A percentile compares a stretch with the other conserved stretches of the same genome.
phyloP scores from a whole-genome alignment of 2,797 vertebrate genomes.

The Clamator glandarius region DNA sequence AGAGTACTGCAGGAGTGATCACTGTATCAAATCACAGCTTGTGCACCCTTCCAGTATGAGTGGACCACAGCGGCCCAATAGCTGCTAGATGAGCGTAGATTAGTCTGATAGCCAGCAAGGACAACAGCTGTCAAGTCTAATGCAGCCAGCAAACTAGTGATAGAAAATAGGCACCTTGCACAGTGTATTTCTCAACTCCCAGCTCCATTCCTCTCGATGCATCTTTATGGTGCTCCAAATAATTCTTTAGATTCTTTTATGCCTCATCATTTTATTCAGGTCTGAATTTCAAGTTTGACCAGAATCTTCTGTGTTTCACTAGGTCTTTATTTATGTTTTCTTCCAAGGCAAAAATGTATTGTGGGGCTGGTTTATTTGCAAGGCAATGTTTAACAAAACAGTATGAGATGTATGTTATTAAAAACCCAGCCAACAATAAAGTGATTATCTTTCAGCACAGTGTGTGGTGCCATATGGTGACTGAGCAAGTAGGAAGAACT shows the following conservation, averaged over 20 bases:
- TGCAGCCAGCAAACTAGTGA: neutral
- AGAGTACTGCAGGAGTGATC: neutral
- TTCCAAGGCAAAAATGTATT: constrained; percentile 16
- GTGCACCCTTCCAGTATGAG: neutral
- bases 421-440: constrained; percentile 66
- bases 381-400: constrained; percentile 63
- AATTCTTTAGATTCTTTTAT: neutral
- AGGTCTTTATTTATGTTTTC: constrained; percentile 17
- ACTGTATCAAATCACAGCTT: neutral
- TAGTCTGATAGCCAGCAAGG: neutral
- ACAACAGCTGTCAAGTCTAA: constrained; percentile 10
- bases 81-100: neutral
- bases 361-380: constrained; percentile 4
- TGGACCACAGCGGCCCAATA: neutral
- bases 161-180: neutral
- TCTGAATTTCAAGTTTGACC: neutral
- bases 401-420: constrained; percentile 62
- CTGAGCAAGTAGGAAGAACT: constrained; percentile 66
- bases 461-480: constrained; percentile 67
- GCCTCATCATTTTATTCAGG: neutral
- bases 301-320: neutral
- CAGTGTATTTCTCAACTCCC: neutral
- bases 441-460: constrained; percentile 69
- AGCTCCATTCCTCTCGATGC: neutral
- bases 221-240: neutral